phyloP scores from a whole-genome alignment of 1,140 invertebrate species.

The Hormaphis cornu region DNA sequence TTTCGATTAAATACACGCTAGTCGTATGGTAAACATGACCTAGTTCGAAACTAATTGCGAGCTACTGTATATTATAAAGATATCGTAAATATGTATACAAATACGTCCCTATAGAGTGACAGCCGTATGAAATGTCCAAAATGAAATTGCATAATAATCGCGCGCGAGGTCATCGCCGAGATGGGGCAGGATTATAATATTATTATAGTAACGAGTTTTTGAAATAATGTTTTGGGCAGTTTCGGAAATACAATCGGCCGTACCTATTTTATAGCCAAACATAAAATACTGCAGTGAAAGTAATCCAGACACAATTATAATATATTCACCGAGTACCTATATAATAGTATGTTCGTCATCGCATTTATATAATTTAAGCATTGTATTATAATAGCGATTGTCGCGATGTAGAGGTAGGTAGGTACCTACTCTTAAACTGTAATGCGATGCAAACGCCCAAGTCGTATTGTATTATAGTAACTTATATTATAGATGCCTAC shows the following conservation, averaged over 20 bases:
- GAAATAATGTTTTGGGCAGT: conserved; percentile 13
- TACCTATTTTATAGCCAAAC: background rate
- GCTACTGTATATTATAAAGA: conserved; percentile 1
- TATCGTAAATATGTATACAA: conserved; percentile 6
- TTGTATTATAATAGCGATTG: no score
- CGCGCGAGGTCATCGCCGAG: background rate
- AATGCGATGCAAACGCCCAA: background rate
- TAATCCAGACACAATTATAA: conserved; percentile 22
- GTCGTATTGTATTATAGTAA: no score
- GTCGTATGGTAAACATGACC: conserved; percentile 15
- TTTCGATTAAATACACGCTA: background rate
- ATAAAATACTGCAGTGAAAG: conserved; percentile 16
- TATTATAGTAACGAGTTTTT: conserved; percentile 12
- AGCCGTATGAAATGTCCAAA: background rate
- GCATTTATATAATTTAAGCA: conserved; percentile 14
- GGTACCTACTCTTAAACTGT: conserved; percentile 10
- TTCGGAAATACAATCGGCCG: conserved; percentile 1
- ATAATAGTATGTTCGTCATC: background rate
- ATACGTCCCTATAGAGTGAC: conserved; percentile 23
- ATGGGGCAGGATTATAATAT: background rate
- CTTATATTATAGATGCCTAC: no score
- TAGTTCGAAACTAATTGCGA: conserved; percentile 12
- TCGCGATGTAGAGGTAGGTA: no score
- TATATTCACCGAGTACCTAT: conserved; percentile 8
- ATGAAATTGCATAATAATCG: conserved; percentile 10